Evolutionary conservation across 2,113 vertebrate species (phyloP), one percentile per base, ranked within the genome.

Genomic region (Sander lucioperca): DNA sequence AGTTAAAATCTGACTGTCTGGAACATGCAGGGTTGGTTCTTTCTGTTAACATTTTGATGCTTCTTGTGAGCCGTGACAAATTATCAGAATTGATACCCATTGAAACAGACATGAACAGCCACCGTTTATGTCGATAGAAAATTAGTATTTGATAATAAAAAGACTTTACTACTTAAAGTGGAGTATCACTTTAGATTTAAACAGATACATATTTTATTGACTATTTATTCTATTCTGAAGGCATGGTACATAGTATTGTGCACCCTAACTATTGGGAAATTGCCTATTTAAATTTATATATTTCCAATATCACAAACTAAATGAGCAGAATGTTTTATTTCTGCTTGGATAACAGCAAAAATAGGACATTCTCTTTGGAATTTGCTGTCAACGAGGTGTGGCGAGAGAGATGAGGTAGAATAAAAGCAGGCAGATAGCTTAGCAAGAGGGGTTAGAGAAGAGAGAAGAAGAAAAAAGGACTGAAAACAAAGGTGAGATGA

Each of bases 401-500:
- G 70, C 48, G 23, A 77, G 69, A 75, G 86, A 88, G 87, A 77
- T 79, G 84, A 85, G 77, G 82, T 77, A 86, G 79, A 92, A 91
- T 87, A 77, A 89, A 80, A 91, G 73, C 73, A 71, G 88, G 81
- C 84, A 79, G 86, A 78, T 77, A 80, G 84, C 82, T 89, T 73
- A 90, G 82, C 73, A 73, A 72, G 39, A 76, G 70, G 56, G 76
- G 80, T 76, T 83, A 69, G 74, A 80, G 54, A 62, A 33, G 43
- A 78, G 82, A 80, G 79, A 65, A 84, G 53, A 80, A 33, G 33
- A 89, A 84, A 82, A 84, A 72, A 79, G 82, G 73, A 27, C 75
- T 80, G 79, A 89, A 91, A 81, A 89, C 83, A 88, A 90, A 91
- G 84, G 90, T 84, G 89, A 88, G 88, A 73, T 73, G 79, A 78